These are phyloP conservation scores for Ornithoptera alexandrae DNA, from an alignment of 2,888 invertebrate species.

Conservation along the genomic window DNA sequence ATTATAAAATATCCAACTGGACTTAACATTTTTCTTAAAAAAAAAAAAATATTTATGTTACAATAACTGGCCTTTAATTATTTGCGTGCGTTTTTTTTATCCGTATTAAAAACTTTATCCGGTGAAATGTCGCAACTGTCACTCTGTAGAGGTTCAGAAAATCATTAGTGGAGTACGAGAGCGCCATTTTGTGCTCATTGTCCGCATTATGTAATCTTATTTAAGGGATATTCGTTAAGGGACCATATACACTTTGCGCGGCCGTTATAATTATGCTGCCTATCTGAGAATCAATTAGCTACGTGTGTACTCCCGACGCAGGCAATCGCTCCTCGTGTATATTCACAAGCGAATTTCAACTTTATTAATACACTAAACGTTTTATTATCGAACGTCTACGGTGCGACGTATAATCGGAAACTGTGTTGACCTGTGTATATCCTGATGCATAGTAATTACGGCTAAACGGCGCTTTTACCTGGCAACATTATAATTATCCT, in stretches of 20 bases:
- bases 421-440: constrained; percentile 13
- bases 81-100: background rate
- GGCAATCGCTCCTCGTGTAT: background rate
- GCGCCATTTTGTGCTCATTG: background rate
- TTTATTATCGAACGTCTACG: background rate
- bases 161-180: too few species aligned
- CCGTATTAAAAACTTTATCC: background rate
- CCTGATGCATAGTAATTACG: constrained; percentile 33
- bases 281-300: constrained; percentile 28
- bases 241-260: constrained; percentile 23
- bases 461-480: constrained; percentile 32
- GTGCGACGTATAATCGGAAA: constrained; percentile 4
- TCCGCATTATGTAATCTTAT: constrained; percentile 24
- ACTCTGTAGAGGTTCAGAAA: too few species aligned
- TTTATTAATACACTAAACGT: background rate
- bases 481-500: constrained; percentile 40
- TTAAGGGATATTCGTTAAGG: constrained; percentile 19
- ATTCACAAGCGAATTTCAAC: constrained; percentile 1
- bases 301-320: background rate
- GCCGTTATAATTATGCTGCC: constrained; percentile 16
- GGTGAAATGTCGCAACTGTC: background rate
- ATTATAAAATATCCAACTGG: too few species aligned
- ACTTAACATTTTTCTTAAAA: background rate
- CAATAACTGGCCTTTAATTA: constrained; percentile 10
- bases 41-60: constrained; percentile 1